Conservation (phyloP, 2,888 invertebrate species). For the Anodontia alba region DNA sequence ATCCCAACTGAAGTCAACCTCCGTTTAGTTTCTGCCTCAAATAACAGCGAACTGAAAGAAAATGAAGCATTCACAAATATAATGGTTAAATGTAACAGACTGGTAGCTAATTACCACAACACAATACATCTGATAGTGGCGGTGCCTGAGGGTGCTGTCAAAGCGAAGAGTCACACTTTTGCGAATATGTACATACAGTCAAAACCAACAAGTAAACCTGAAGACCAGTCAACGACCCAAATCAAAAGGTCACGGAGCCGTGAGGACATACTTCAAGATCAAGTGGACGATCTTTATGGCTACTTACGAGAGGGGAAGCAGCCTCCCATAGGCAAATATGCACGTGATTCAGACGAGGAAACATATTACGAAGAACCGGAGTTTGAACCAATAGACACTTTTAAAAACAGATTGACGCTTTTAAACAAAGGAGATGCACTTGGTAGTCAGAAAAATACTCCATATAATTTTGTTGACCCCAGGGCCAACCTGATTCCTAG, state of each 20-base stretch:
- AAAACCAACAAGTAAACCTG: constrained; percentile 17
- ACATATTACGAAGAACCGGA: constrained; percentile 83
- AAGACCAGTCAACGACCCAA: constrained; percentile 21
- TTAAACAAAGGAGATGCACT: constrained; percentile 70
- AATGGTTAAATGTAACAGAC: constrained; percentile 76
- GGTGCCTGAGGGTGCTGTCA: constrained; percentile 75
- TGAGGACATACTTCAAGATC: constrained; percentile 91
- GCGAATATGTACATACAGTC: constrained; percentile 71
- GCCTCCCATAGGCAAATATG: constrained; percentile 87
- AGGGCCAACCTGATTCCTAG: constrained; percentile 43
- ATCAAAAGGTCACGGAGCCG: constrained; percentile 85
- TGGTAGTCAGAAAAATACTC: constrained; percentile 64
- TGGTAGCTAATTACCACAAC: constrained; percentile 82
- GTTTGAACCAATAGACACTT: constrained; percentile 79
- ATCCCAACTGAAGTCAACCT: constrained; percentile 94
- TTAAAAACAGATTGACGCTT: constrained; percentile 72
- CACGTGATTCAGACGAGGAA: constrained; percentile 82
- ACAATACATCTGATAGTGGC: constrained; percentile 82
- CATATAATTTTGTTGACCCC: constrained; percentile 73
- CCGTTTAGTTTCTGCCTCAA: constrained; percentile 88
- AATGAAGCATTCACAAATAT: constrained; percentile 70
- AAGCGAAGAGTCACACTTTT: constrained; percentile 64
- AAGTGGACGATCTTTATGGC: constrained; percentile 98
- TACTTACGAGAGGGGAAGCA: constrained; percentile 97
- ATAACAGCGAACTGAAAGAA: constrained; percentile 83